Base-by-base conservation (phyloP, 2,888 invertebrate genomes). In the Calameuta idolon region DNA sequence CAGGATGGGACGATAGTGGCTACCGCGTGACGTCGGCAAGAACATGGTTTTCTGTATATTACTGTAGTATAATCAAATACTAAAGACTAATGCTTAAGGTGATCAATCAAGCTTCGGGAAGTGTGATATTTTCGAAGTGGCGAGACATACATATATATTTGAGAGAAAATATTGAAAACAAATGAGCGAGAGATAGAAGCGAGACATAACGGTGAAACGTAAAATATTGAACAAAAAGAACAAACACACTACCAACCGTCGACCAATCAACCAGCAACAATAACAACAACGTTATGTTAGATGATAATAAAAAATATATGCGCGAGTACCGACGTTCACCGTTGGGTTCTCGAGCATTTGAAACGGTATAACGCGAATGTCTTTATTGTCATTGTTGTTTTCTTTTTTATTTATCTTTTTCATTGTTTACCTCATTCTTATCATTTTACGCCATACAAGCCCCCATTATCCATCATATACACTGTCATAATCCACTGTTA, bases 31-130 rank as follows among this genome's bases (percentile, higher is more conserved):
- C 37, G 34, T 11, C 34, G 69, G 73, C 34, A 23, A 34, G 33
- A 55, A 40, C 35, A 76, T 76, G 79, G 79, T 89, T 89, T 87
- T 82, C 87, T 90, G 90, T 90, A 90, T 87, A 90, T 89, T 89
- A 89, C 82, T 90, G 88, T 90, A 90, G 89, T 87, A 88, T 88
- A 89, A 90, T 90, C 89, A 89, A 89, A 90, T 86, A 90, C 89
- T 90, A 90, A 90, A 90, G 90, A 90, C 90, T 90, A 90, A 89
- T 89, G 88, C 89, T 89, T 90, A 90, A 89, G 89, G 86, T 89
- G 87, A 90, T 85, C 86, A 85, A 87, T 84, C 79, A 85, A 85
- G 84, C 85, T 87, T 86, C 84, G 86, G 82, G 85, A 83, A 83
- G 83, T 83, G 85, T 85, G 85, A 86, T 86, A 86, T 85, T 85